Evolutionary conservation across 2,797 vertebrate genomes (phyloP).

Genomic region (Austrolebias charrua): DNA sequence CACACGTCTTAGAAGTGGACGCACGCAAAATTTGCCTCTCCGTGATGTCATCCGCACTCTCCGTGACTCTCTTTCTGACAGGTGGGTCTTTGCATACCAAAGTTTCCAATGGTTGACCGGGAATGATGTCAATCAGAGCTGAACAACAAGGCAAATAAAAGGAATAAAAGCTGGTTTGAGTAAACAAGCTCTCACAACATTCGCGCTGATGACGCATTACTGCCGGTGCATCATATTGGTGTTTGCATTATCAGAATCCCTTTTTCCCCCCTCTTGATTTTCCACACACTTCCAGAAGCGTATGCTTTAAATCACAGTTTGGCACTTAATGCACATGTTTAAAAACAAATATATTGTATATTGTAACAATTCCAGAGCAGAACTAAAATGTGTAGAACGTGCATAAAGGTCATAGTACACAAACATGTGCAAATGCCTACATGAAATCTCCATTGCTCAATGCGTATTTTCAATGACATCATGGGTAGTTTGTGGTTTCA

Average conservation of each 20-base stretch:
- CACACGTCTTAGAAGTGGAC: conserved; percentile 19
- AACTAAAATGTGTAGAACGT: neutral
- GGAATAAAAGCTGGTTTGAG: neutral
- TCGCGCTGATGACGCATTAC: neutral
- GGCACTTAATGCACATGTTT: too few species aligned
- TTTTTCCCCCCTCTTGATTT: too few species aligned
- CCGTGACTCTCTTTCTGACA: conserved; percentile 39
- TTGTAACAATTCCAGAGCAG: too few species aligned
- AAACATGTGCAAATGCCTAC: neutral
- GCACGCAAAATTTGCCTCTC: conserved; percentile 34
- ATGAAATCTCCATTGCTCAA: neutral
- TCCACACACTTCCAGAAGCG: neutral
- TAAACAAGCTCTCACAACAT: neutral
- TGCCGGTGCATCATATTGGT: neutral
- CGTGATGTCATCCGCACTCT: conserved; percentile 39
- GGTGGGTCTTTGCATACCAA: conserved; percentile 57
- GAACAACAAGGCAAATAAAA: conserved; percentile 46
- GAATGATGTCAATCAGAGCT: conserved; percentile 38
- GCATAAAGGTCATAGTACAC: too few species aligned
- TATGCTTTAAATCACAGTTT: neutral
- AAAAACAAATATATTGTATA: too few species aligned
- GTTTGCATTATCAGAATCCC: neutral
- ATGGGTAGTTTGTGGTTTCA: conserved; percentile 5
- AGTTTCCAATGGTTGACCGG: conserved; percentile 40
- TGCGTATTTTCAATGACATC: conserved; percentile 5